phyloP scores from a whole-genome alignment of 2,113 vertebrate genomes.

The Lampris incognitus region DNA sequence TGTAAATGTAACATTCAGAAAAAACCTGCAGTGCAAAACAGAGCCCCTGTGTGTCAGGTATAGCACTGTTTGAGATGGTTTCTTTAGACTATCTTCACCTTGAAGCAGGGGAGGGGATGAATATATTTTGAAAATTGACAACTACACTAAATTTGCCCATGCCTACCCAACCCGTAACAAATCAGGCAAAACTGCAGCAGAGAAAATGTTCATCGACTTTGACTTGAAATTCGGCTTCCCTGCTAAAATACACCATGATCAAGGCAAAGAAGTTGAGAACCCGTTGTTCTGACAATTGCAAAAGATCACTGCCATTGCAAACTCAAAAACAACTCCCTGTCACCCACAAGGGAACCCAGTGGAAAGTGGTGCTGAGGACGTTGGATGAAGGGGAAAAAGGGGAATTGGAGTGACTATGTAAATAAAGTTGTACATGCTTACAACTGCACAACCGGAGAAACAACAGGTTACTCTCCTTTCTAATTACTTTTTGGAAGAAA shows the following conservation, averaged over 20 bases:
- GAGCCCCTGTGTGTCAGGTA: slow-evolving; percentile 2
- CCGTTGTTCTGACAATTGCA: background rate
- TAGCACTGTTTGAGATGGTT: background rate
- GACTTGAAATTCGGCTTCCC: background rate
- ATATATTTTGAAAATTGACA: background rate
- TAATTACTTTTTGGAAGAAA: slow-evolving; percentile 3
- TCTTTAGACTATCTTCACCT: slow-evolving; percentile 19
- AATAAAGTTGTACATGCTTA: background rate
- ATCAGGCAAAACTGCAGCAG: background rate
- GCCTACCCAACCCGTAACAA: background rate
- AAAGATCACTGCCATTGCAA: slow-evolving; percentile 1
- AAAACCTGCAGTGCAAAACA: background rate
- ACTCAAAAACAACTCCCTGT: slow-evolving; percentile 4
- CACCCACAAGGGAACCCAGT: slow-evolving; percentile 3
- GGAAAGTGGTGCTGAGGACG: no score
- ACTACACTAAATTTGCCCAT: slow-evolving; percentile 8
- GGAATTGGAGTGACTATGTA: background rate
- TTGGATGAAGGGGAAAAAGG: no score
- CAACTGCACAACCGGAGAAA: background rate
- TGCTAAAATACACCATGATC: background rate
- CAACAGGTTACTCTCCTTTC: slow-evolving; percentile 4
- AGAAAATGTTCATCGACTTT: background rate
- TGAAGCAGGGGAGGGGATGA: slow-evolving; percentile 16
- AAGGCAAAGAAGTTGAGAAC: slow-evolving; percentile 1
- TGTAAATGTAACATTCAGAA: slow-evolving; percentile 7